phyloP scores from a whole-genome alignment of 2,888 invertebrate genomes.

The Theodoxus fluviatilis region DNA sequence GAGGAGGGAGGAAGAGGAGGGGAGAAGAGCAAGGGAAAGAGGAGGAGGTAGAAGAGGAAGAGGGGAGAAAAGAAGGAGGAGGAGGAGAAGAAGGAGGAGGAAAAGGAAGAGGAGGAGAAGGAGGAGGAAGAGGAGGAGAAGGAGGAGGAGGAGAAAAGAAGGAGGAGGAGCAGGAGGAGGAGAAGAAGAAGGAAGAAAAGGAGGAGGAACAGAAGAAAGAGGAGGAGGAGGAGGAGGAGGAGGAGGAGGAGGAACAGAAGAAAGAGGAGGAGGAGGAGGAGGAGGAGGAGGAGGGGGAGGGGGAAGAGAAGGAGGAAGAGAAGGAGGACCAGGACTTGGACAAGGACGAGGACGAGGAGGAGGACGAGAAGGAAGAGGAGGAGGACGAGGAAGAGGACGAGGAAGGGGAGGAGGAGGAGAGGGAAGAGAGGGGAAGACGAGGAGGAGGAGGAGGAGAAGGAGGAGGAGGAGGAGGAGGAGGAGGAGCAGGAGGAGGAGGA shows the following conservation, averaged over 20 bases:
- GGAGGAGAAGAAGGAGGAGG: no score
- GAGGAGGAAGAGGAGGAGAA: no score
- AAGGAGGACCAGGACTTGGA: not conserved
- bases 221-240: not conserved
- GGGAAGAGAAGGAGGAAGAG: not conserved
- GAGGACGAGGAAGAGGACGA: not conserved
- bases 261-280: not conserved
- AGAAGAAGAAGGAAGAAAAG: not conserved
- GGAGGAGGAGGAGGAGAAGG: not conserved
- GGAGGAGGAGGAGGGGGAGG: not conserved
- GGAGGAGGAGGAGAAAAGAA: no score
- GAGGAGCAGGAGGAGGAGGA: no score
- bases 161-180: constrained; percentile 1
- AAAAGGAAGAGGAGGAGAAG: no score
- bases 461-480: not conserved
- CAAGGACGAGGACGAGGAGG: not conserved
- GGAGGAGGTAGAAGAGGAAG: no score
- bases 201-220: not conserved
- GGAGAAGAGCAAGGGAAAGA: no score
- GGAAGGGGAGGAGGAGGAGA: not conserved
- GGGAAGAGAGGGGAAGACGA: not conserved
- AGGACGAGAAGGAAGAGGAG: not conserved
- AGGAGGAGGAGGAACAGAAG: not conserved
- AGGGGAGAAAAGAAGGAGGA: no score
- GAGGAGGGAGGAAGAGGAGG: no score